Base-by-base conservation (phyloP, 2,888 invertebrate genomes). In the Troglohyphantes excavatus region DNA sequence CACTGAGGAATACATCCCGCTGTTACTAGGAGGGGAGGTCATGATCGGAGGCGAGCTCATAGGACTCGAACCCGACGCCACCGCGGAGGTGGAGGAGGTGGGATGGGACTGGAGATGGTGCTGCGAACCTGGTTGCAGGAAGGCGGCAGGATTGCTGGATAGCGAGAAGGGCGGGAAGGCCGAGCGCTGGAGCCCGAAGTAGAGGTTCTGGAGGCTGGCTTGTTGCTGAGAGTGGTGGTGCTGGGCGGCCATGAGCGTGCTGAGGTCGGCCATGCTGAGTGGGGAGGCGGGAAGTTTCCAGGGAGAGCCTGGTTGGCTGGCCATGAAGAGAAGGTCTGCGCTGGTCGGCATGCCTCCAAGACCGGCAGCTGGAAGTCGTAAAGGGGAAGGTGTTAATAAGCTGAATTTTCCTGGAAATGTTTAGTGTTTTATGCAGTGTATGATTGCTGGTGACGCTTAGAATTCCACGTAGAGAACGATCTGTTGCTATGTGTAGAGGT, bases 291-390 rank as follows among this genome's bases (percentile, higher is more conserved):
- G 90, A n/a, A 90, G 76, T 29, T 88, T 85, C 89, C 90, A 88
- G 17, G 90, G 85, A 6, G 79, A 73, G 23, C 89, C 90, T 13
- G 89, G 84, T 46, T 91, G 91, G 39, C 91, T 90, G 61, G 91
- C 91, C 91, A 91, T 91, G 53, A 91, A 82, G n/a, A 91, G 65
- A 11, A 91, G 79, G 73, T 91, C 91, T 11, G 90, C 91, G 43
- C 87, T 91, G 21, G 88, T 73, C 21, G 91, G 91, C 33, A 91
- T 86, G 19, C 91, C 90, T 23, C 90, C 90, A 21, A 91, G 43
- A 26, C 90, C 91, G 70, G 78, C 11, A 27, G 29, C 33, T 53
- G 70, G 17, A 53, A 53, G 17, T 13, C 17, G n/a, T n/a, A 53
- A n/a, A 53, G 0, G 2, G 2, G 17, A 2, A 65, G 13, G 13